These are phyloP conservation scores for Polydrusus tereticollis DNA, from an alignment of 2,888 invertebrate species.

Conservation along the genomic window DNA sequence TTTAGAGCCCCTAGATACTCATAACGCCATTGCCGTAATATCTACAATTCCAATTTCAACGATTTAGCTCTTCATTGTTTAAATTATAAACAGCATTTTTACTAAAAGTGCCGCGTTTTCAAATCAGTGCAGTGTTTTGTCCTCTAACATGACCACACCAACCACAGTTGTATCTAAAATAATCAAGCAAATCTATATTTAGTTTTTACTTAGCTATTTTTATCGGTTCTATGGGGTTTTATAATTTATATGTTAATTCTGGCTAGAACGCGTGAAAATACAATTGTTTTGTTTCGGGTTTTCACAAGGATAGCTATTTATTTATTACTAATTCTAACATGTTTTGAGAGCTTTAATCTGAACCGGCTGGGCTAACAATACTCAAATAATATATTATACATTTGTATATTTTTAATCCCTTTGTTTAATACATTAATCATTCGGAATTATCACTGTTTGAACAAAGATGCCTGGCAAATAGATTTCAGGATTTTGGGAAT, in stretches of 20 bases:
- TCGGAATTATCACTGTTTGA: background rate
- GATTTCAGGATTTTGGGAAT: background rate
- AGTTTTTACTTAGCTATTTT: conserved; percentile 2
- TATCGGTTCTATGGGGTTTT: background rate
- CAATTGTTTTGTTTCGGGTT: conserved; percentile 1
- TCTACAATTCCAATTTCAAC: too few relatives aligned
- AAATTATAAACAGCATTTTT: too few relatives aligned
- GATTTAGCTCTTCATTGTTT: too few relatives aligned
- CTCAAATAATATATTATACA: background rate
- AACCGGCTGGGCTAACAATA: conserved; percentile 13
- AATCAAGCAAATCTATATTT: background rate
- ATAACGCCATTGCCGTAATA: too few relatives aligned
- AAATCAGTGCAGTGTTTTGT: background rate
- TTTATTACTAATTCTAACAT: conserved; percentile 10
- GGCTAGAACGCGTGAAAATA: background rate
- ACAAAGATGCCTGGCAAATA: background rate
- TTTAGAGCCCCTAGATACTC: too few relatives aligned
- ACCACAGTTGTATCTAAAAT: background rate
- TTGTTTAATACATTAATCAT: conserved; percentile 20
- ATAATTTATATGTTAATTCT: conserved; percentile 20
- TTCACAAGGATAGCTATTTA: conserved; percentile 22
- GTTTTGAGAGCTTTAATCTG: conserved; percentile 4
- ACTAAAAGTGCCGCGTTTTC: too few relatives aligned
- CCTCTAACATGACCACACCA: background rate
- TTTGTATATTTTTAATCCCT: conserved; percentile 5